Base-by-base conservation (phyloP, 2,797 vertebrate species). In the Labeo calbasu region DNA sequence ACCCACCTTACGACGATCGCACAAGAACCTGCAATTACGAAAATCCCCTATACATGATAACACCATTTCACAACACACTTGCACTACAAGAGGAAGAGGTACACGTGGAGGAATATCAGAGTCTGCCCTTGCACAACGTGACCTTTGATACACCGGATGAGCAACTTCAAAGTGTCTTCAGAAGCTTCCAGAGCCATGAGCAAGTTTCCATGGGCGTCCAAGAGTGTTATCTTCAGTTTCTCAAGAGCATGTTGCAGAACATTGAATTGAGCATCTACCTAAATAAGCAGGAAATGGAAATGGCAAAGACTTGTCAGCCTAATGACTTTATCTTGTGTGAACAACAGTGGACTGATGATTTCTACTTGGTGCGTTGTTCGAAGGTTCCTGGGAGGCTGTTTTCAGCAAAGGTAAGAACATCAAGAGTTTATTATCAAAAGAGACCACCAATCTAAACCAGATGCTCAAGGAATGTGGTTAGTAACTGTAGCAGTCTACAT, bases 341-440 rank as follows among this genome's bases (percentile, higher is more conserved):
- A 25, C 87, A 81, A 2, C 73, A 77, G 0, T 80, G 78, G 68
- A 91, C 94, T 32, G 90, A 88, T 9, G 85, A 92, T 85, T 96
- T 94, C 89, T 95, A 94, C 91, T 88, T 84, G 0, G 88, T 96
- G 87, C 90, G 84, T 3, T 86, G 89, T 83, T 85, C 88, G 0
- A 75, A 36, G 68, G 88, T 94, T 9, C 88, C 89, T 0, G 92
- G 89, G 78, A 91, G 92, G 87, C 70, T 91, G 55, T 72, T 96
- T 0, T 90, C 92, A 0, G 93, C 95, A 83, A 96, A 94, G 96
- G 96, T 97, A 92, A 92, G 46, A 50, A 68, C 51, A 59, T 51
- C 12, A 59, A 21, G 14, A 36, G 17, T 55, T 48, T 14, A 46
- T 48, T 82, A 25, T 25, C 3, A 32, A 8, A 40, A 40, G 28